phyloP scores from a whole-genome alignment of 2,888 invertebrate species.

The Agrochola circellaris region DNA sequence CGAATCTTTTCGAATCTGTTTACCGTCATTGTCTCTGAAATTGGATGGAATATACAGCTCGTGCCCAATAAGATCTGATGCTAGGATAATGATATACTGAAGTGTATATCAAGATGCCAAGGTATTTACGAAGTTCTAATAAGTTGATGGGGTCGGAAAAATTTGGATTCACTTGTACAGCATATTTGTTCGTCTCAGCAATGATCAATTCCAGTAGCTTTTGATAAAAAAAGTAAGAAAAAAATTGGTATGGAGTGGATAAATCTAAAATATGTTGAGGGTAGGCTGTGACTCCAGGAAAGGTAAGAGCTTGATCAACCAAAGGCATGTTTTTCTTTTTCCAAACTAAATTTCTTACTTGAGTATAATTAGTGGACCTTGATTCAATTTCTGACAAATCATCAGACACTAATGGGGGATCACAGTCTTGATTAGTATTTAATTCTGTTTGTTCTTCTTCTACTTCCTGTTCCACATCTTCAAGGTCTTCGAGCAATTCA shows the following conservation, averaged over 20 bases:
- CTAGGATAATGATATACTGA: conserved; percentile 61
- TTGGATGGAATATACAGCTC: conserved; percentile 52
- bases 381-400: conserved; percentile 64
- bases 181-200: conserved; percentile 31
- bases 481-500: conserved; percentile 68
- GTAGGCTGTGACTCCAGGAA: conserved; percentile 60
- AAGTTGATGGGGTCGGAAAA: conserved; percentile 68
- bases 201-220: conserved; percentile 56
- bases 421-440: conserved; percentile 61
- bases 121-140: conserved; percentile 43
- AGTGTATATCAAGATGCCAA: conserved; percentile 67
- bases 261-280: conserved; percentile 70
- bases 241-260: conserved; percentile 70
- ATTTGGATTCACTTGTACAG: conserved; percentile 53
- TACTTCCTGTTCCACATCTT: conserved; percentile 64
- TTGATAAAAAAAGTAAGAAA: conserved; percentile 66
- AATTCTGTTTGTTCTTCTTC: conserved; percentile 64
- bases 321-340: conserved; percentile 16
- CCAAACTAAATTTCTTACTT: conserved; percentile 21
- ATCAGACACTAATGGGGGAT: conserved; percentile 59
- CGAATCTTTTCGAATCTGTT: conserved; percentile 64
- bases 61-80: conserved; percentile 46
- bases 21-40: conserved; percentile 63
- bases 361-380: conserved; percentile 10
- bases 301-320: conserved; percentile 59